A percentile compares a stretch with the other conserved stretches of the same genome.
Evolutionary conservation across 2,113 vertebrate genomes (phyloP).

Genomic region (Syngnathus floridae): DNA sequence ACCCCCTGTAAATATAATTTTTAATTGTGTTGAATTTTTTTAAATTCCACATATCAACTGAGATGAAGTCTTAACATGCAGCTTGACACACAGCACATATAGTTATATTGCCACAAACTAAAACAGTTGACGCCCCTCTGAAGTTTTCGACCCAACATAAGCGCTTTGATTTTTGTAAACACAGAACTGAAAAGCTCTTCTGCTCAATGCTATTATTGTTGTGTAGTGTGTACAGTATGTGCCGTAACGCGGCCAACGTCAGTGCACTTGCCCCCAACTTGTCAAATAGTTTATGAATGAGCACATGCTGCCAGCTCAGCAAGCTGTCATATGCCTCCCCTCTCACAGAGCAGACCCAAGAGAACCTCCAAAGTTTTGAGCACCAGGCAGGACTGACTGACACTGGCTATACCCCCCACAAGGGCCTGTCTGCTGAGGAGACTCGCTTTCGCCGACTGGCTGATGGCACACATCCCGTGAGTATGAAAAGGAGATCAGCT

Average conservation of each 20-base stretch:
- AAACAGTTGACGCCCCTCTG: too few species aligned
- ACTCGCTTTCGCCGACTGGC: constrained; percentile 80
- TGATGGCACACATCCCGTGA: constrained; percentile 81
- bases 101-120: too few species aligned
- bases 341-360: constrained; percentile 82
- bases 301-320: background rate
- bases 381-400: constrained; percentile 89
- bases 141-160: too few species aligned
- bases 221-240: too few species aligned
- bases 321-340: background rate
- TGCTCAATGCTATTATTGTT: too few species aligned
- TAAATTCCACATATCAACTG: too few species aligned
- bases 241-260: too few species aligned
- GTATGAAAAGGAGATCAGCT: constrained; percentile 27
- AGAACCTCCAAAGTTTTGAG: constrained; percentile 89
- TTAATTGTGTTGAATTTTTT: too few species aligned
- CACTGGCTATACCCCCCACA: constrained; percentile 85
- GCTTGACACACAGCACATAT: too few species aligned
- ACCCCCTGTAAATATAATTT: too few species aligned
- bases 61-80: too few species aligned
- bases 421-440: constrained; percentile 88
- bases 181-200: background rate
- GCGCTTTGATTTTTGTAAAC: too few species aligned
- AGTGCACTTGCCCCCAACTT: background rate
- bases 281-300: background rate